Conservation (phyloP, 1,140 invertebrate genomes). For the Harpegnathos saltator region DNA sequence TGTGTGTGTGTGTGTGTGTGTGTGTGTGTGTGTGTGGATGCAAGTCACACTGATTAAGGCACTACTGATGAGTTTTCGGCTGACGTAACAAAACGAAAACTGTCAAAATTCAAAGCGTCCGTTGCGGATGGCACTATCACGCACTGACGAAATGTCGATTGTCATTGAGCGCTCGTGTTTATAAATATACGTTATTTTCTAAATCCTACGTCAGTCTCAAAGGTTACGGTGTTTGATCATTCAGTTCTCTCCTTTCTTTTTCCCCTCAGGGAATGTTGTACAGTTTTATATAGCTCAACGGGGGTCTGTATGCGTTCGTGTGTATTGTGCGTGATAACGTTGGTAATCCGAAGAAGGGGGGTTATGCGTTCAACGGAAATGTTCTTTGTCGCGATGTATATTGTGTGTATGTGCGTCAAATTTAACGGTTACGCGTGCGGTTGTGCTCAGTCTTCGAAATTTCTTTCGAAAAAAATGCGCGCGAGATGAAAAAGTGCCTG, state of each 20-base stretch:
- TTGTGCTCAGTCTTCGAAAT: neutral
- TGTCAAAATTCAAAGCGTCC: neutral
- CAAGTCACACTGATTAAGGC: too few species aligned
- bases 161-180: neutral
- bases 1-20: too few species aligned
- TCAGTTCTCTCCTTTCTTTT: neutral
- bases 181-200: neutral
- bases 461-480: neutral
- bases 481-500: neutral
- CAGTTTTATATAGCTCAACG: too few species aligned
- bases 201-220: neutral
- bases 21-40: too few species aligned
- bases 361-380: neutral
- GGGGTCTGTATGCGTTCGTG: too few species aligned
- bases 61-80: neutral
- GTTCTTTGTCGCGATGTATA: neutral
- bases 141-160: neutral
- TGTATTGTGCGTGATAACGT: too few species aligned
- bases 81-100: conserved; percentile 11
- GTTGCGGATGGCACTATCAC: conserved; percentile 9
- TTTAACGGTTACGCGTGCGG: neutral
- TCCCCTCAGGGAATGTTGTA: neutral
- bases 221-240: neutral
- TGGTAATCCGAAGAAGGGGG: neutral
- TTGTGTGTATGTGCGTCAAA: too few species aligned